Evolutionary conservation across 2,113 vertebrate genomes (phyloP).

Genomic region (Gymnocephalus cernua): DNA sequence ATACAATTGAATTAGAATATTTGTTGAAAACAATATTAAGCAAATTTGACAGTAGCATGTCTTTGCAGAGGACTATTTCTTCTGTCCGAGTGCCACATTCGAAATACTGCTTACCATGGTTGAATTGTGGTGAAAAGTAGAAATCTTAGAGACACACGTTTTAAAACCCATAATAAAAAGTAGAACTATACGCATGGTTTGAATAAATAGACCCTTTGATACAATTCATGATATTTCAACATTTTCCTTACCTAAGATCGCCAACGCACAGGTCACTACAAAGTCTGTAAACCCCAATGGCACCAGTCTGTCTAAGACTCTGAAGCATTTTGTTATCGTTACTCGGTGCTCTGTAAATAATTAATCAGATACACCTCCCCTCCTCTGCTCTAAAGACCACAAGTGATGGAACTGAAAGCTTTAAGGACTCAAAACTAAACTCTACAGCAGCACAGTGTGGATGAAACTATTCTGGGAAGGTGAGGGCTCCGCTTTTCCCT

Average conservation of each 20-base stretch:
- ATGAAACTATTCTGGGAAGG: constrained; percentile 48
- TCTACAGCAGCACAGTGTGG: constrained; percentile 21
- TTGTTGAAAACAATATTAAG: background rate
- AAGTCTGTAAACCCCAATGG: constrained; percentile 38
- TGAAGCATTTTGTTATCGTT: constrained; percentile 71
- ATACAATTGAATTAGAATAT: background rate
- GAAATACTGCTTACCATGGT: background rate
- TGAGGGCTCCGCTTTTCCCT: constrained; percentile 7
- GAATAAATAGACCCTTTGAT: background rate
- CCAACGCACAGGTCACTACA: constrained; percentile 16
- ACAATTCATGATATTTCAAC: background rate
- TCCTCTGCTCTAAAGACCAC: constrained; percentile 39
- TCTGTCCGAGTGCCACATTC: background rate
- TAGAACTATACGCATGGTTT: background rate
- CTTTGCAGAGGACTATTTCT: background rate
- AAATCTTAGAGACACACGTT: background rate
- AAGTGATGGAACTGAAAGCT: constrained; percentile 66
- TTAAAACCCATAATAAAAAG: background rate
- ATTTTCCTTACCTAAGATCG: background rate
- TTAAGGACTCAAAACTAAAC: constrained; percentile 51
- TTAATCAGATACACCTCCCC: constrained; percentile 60
- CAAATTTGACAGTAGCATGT: background rate
- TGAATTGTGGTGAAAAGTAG: background rate
- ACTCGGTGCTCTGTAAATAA: constrained; percentile 70
- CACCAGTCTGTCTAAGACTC: constrained; percentile 59